Conservation (phyloP, 2,888 invertebrate genomes). For the Tetropium fuscum region DNA sequence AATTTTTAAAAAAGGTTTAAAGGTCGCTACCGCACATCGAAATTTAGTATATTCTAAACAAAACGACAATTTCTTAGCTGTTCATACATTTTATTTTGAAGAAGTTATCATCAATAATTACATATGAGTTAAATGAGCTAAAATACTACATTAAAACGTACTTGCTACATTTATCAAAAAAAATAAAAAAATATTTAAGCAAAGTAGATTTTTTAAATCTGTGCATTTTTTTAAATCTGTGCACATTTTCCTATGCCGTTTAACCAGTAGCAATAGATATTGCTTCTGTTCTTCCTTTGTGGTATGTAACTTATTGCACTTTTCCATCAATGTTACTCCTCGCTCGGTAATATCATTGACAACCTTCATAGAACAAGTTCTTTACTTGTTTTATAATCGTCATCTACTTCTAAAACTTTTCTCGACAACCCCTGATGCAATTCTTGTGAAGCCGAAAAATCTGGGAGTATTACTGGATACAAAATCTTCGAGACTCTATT, state of each 20-base stretch:
- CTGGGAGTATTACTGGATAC: not conserved
- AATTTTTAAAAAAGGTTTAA: too few relatives aligned
- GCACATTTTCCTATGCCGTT: not conserved
- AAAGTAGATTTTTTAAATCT: too few relatives aligned
- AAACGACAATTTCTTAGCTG: too few relatives aligned
- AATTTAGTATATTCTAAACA: too few relatives aligned
- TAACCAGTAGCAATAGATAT: not conserved
- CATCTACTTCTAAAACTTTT: constrained; percentile 25
- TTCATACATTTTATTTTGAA: too few relatives aligned
- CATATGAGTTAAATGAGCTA: too few relatives aligned
- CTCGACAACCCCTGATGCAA: not conserved
- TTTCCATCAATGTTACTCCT: not conserved
- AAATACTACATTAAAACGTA: too few relatives aligned
- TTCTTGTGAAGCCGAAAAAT: not conserved
- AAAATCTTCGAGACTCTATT: not conserved
- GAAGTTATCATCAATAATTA: too few relatives aligned
- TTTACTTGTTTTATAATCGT: not conserved
- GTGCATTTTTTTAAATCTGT: too few relatives aligned
- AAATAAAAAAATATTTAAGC: too few relatives aligned
- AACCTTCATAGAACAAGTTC: not conserved
- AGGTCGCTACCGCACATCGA: too few relatives aligned
- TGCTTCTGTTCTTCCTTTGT: constrained; percentile 5
- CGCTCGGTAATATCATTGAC: not conserved
- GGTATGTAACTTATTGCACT: not conserved
- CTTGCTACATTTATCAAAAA: too few relatives aligned